phyloP scores from a whole-genome alignment of 2,113 vertebrate genomes.

The Hydropotes inermis region DNA sequence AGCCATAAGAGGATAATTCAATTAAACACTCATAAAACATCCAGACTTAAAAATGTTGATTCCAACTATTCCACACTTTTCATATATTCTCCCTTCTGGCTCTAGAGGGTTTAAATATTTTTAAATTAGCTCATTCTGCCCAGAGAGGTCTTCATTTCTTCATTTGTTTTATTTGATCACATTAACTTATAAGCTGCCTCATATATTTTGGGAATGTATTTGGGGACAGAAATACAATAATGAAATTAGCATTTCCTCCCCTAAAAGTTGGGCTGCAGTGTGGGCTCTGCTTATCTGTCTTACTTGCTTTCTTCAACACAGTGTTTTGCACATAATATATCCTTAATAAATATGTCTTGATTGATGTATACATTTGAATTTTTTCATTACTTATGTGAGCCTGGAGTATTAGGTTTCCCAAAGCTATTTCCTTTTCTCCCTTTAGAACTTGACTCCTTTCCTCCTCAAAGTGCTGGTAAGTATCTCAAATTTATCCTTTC shows the following conservation, averaged over 20 bases:
- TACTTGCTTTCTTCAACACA: background rate
- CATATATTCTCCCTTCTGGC: constrained; percentile 66
- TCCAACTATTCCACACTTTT: constrained; percentile 45
- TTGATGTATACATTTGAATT: constrained; percentile 25
- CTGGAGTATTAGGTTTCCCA: constrained; percentile 2
- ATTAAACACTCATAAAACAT: constrained; percentile 69
- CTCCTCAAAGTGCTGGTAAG: background rate
- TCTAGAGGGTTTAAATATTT: constrained; percentile 70
- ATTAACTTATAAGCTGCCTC: constrained; percentile 65
- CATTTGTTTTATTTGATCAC: constrained; percentile 73
- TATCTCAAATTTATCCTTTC: background rate
- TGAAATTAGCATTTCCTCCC: constrained; percentile 49
- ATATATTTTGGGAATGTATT: constrained; percentile 60
- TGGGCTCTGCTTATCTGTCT: background rate
- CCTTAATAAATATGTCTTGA: constrained; percentile 19
- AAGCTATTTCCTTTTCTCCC: background rate
- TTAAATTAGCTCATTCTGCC: constrained; percentile 65
- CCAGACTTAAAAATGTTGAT: constrained; percentile 49
- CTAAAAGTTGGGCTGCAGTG: background rate
- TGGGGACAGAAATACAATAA: constrained; percentile 61
- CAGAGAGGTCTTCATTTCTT: constrained; percentile 63
- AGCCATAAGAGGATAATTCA: constrained; percentile 61
- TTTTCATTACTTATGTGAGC: background rate
- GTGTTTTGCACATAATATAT: background rate
- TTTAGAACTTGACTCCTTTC: background rate